These are phyloP conservation scores for Casuarius casuarius DNA, from an alignment of 2,113 vertebrate genomes.

Conservation along the genomic window DNA sequence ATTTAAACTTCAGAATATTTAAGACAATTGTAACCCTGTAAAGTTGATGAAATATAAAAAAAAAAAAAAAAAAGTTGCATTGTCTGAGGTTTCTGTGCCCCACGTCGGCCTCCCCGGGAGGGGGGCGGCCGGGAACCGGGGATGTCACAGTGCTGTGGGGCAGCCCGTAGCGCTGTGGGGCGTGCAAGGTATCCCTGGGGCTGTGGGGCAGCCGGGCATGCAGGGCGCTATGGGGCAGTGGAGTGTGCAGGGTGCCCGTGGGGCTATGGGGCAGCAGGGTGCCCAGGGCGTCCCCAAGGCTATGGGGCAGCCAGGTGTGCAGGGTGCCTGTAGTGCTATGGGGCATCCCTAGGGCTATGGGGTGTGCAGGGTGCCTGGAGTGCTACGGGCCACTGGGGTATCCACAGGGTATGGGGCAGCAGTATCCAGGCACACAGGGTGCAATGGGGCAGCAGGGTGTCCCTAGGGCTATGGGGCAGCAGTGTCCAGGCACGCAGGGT, in stretches of 20 bases:
- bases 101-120: too few relatives aligned
- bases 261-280: not conserved
- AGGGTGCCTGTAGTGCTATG: too few relatives aligned
- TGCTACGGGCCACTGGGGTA: too few relatives aligned
- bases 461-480: not conserved
- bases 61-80: conserved; percentile 16
- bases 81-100: not conserved
- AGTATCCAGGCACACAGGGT: too few relatives aligned
- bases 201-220: not conserved
- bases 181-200: too few relatives aligned
- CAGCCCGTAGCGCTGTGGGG: not conserved
- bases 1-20: conserved; percentile 89
- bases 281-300: fast-evolving
- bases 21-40: conserved; percentile 84
- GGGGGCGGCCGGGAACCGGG: too few relatives aligned
- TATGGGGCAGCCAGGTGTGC: not conserved
- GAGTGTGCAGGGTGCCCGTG: too few relatives aligned
- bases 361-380: not conserved
- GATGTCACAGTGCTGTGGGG: not conserved
- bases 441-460: fast-evolving
- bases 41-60: conserved; percentile 81
- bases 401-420: too few relatives aligned
- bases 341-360: not conserved
- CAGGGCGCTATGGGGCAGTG: too few relatives aligned
- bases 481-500: not conserved